These are phyloP conservation scores for Nephila pilipes DNA, from an alignment of 1,140 invertebrate genomes.

Conservation along the genomic window DNA sequence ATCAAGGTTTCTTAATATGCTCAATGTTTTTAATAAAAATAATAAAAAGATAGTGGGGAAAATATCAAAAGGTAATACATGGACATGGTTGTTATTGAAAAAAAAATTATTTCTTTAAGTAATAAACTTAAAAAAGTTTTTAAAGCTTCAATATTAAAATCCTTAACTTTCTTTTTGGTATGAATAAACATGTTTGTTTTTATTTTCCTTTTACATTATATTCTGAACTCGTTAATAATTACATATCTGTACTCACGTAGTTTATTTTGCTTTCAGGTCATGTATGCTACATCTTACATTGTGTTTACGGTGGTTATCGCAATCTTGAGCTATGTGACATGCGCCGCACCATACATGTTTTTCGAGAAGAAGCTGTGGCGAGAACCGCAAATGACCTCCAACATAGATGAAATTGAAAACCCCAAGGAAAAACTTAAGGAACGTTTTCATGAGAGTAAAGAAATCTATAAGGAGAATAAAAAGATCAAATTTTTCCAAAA, in stretches of 20 bases:
- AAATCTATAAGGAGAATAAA: neutral
- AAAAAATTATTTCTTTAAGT: too few relatives aligned
- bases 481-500: neutral
- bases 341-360: slow-evolving; percentile 16
- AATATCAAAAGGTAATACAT: too few relatives aligned
- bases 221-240: too few relatives aligned
- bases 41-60: too few relatives aligned
- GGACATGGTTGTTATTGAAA: too few relatives aligned
- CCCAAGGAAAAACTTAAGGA: neutral
- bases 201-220: too few relatives aligned
- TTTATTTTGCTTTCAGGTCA: slow-evolving; percentile 31
- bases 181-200: too few relatives aligned
- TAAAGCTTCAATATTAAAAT: too few relatives aligned
- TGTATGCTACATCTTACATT: slow-evolving; percentile 69
- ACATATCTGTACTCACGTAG: neutral
- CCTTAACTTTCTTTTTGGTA: too few relatives aligned
- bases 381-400: neutral
- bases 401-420: neutral
- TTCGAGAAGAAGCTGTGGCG: slow-evolving; percentile 64
- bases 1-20: too few relatives aligned
- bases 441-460: neutral
- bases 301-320: slow-evolving; percentile 49
- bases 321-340: slow-evolving; percentile 42
- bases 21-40: too few relatives aligned
- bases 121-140: too few relatives aligned